Evolutionary conservation across 2,888 invertebrate species (phyloP).

Genomic region (Caenorhabditis afra): DNA sequence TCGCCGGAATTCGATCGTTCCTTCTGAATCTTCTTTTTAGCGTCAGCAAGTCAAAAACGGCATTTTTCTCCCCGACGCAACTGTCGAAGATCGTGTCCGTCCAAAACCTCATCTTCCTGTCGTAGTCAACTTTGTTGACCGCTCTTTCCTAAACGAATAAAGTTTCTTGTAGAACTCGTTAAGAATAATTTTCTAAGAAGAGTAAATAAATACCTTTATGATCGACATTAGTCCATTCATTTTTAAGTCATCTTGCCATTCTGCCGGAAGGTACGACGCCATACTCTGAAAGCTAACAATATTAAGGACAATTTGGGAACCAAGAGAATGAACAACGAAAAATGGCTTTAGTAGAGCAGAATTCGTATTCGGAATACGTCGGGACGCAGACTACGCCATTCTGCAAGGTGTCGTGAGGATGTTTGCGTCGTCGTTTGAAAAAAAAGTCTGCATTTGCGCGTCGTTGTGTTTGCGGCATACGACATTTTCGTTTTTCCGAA

Average conservation of each 20-base stretch:
- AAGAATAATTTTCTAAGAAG: not conserved
- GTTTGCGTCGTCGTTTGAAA: conserved; percentile 29
- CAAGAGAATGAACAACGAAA: too few species aligned
- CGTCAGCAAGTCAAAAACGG: conserved; percentile 64
- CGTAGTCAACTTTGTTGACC: conserved; percentile 76
- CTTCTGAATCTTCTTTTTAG: conserved; percentile 73
- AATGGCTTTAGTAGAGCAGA: too few species aligned
- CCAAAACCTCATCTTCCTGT: conserved; percentile 76
- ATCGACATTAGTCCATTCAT: conserved; percentile 75
- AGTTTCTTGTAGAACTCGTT: too few species aligned
- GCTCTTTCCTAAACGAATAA: conserved; percentile 65
- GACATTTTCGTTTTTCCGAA: conserved; percentile 21
- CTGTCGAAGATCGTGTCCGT: conserved; percentile 64
- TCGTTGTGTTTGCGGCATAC: conserved; percentile 33
- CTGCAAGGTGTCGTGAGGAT: conserved; percentile 16
- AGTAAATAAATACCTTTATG: conserved; percentile 72
- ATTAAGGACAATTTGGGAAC: too few species aligned
- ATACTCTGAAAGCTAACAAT: conserved; percentile 15
- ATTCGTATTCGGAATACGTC: not conserved
- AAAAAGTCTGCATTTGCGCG: conserved; percentile 27
- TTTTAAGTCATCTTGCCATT: conserved; percentile 63
- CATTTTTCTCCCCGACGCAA: conserved; percentile 69
- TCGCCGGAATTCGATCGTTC: conserved; percentile 73
- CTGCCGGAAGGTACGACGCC: conserved; percentile 53
- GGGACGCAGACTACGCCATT: not conserved